Evolutionary conservation across 1,140 invertebrate genomes (phyloP).

Genomic region (Pseudachorutes palmiensis): DNA sequence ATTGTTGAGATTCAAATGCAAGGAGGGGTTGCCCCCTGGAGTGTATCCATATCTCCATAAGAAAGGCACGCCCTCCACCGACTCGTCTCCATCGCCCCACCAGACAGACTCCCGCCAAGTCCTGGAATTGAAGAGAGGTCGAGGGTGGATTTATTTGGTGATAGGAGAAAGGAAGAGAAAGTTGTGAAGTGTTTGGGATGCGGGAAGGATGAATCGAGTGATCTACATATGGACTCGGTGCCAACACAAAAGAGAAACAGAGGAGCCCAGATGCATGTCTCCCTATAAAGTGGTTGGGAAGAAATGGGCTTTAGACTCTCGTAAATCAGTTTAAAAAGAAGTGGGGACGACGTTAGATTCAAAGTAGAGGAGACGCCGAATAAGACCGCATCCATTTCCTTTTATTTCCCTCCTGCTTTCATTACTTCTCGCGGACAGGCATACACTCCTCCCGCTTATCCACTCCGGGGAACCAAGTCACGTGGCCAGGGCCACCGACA

Average conservation of each 20-base stretch:
- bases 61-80: too few relatives aligned
- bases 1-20: too few relatives aligned
- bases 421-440: too few relatives aligned
- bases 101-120: too few relatives aligned
- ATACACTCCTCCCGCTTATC: too few relatives aligned
- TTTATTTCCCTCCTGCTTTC: not conserved
- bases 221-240: too few relatives aligned
- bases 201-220: not conserved
- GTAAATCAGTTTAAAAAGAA: constrained; percentile 2
- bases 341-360: not conserved
- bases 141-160: not conserved
- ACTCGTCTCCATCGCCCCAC: too few relatives aligned
- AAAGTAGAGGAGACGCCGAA: not conserved
- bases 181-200: not conserved
- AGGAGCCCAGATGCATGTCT: not conserved
- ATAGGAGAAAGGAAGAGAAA: not conserved
- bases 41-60: too few relatives aligned
- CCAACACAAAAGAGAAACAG: not conserved
- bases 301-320: not conserved
- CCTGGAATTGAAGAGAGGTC: not conserved
- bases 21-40: too few relatives aligned
- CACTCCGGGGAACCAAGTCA: too few relatives aligned
- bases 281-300: not conserved
- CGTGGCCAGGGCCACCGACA: too few relatives aligned
- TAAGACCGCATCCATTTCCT: not conserved